Evolutionary conservation across 1,140 invertebrate genomes (phyloP).

Genomic region (Diplogasteroides magnus): DNA sequence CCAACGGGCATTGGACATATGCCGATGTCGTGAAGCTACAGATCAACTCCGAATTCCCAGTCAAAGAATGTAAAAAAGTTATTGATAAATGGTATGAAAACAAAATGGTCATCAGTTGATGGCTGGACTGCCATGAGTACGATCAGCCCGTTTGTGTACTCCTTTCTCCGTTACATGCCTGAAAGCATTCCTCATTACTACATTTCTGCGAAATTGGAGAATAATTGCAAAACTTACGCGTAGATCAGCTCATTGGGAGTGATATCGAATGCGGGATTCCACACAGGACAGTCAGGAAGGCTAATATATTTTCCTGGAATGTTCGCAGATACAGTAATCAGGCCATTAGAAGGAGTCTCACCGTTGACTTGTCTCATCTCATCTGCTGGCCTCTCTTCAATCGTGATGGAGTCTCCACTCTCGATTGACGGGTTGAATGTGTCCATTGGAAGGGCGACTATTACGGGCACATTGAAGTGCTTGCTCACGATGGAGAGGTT

Average conservation of each 20-base stretch:
- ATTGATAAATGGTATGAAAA: no score
- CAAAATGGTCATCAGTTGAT: no score
- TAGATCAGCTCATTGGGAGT: constrained; percentile 89
- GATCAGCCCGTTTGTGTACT: no score
- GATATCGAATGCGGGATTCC: constrained; percentile 98
- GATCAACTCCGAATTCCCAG: no score
- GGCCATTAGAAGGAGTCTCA: constrained; percentile 50
- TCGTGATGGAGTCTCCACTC: constrained; percentile 78
- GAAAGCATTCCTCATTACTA: no score
- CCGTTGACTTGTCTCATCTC: constrained; percentile 85
- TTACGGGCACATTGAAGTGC: constrained; percentile 69
- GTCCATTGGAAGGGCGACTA: constrained; percentile 67
- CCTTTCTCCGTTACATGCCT: no score
- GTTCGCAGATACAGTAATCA: neutral
- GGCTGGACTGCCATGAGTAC: no score
- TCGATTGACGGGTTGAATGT: constrained; percentile 78
- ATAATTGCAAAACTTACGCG: constrained; percentile 62
- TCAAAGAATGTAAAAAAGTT: no score
- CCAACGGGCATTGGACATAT: no score
- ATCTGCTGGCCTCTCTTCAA: constrained; percentile 80
- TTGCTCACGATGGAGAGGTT: constrained; percentile 86
- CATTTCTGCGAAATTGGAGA: constrained; percentile 91
- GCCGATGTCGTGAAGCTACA: no score
- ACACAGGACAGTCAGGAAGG: constrained; percentile 64
- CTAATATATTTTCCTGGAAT: constrained; percentile 58